A percentile compares a stretch with the other conserved stretches of the same genome.
Conservation (phyloP, 2,888 invertebrate genomes). For the Chrysodeixis includens region DNA sequence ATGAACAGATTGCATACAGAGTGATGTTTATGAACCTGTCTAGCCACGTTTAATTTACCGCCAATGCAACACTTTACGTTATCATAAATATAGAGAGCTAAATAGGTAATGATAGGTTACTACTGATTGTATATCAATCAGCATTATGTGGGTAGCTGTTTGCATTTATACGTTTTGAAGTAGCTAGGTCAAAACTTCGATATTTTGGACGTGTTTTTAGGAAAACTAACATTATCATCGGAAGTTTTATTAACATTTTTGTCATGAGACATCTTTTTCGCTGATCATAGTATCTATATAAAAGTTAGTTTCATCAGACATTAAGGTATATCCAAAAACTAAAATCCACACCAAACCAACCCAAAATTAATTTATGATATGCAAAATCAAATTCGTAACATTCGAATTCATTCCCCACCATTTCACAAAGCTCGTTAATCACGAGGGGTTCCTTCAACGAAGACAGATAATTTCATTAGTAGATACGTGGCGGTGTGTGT, state of each 20-base stretch:
- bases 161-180: neutral
- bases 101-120: neutral
- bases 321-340: slow-evolving; percentile 26
- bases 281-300: too few relatives aligned
- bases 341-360: slow-evolving; percentile 43
- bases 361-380: slow-evolving; percentile 71
- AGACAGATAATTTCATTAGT: slow-evolving; percentile 84
- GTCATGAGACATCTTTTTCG: too few relatives aligned
- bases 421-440: slow-evolving; percentile 76
- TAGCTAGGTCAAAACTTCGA: too few relatives aligned
- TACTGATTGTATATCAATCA: slow-evolving; percentile 1
- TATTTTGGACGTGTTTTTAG: too few relatives aligned
- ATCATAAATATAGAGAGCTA: neutral
- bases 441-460: slow-evolving; percentile 71
- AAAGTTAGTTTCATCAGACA: neutral
- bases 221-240: too few relatives aligned
- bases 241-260: too few relatives aligned
- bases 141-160: neutral
- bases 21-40: neutral
- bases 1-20: neutral
- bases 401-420: slow-evolving; percentile 74
- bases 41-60: neutral
- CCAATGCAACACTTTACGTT: neutral
- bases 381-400: slow-evolving; percentile 71
- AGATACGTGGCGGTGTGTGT: slow-evolving; percentile 66